Conservation (phyloP, 2,888 invertebrate species). For the Leucophora obtusa region DNA sequence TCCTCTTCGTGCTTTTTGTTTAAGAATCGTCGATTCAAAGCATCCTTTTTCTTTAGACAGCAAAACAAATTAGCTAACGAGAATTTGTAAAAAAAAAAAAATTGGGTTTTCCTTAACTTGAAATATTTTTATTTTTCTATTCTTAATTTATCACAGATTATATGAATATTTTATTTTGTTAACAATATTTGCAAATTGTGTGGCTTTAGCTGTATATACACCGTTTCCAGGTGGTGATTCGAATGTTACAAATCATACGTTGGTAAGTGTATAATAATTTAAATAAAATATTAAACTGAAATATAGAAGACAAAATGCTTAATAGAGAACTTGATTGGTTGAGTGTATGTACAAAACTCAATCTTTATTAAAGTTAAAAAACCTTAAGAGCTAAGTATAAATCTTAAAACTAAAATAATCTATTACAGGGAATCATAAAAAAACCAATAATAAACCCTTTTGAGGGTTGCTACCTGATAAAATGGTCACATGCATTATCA, state of each 20-base stretch:
- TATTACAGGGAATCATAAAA: no score
- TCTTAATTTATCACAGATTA: slow-evolving; percentile 83
- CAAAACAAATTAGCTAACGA: background rate
- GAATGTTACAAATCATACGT: slow-evolving; percentile 94
- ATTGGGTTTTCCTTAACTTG: slow-evolving; percentile 27
- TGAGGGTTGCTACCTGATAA: no score
- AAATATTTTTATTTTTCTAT: no score
- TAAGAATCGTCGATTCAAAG: slow-evolving; percentile 99
- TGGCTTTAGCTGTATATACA: slow-evolving; percentile 98
- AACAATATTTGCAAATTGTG: slow-evolving; percentile 99
- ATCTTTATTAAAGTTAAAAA: no score
- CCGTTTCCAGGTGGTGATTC: slow-evolving; percentile 98
- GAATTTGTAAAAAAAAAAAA: background rate
- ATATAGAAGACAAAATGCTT: no score
- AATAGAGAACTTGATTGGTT: no score
- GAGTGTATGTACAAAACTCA: no score
- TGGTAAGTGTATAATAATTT: slow-evolving; percentile 85
- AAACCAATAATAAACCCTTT: no score
- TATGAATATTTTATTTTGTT: slow-evolving; percentile 99
- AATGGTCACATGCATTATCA: no score
- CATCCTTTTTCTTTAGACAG: slow-evolving; percentile 87
- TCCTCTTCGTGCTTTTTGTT: slow-evolving; percentile 96
- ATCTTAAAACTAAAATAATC: no score
- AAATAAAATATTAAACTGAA: no score
- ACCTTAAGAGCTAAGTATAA: no score